Percentiles rank a stretch among this genome's conserved stretches.
Evolutionary conservation across 2,888 invertebrate species (phyloP).

Genomic region (Nasonovia ribisnigri): DNA sequence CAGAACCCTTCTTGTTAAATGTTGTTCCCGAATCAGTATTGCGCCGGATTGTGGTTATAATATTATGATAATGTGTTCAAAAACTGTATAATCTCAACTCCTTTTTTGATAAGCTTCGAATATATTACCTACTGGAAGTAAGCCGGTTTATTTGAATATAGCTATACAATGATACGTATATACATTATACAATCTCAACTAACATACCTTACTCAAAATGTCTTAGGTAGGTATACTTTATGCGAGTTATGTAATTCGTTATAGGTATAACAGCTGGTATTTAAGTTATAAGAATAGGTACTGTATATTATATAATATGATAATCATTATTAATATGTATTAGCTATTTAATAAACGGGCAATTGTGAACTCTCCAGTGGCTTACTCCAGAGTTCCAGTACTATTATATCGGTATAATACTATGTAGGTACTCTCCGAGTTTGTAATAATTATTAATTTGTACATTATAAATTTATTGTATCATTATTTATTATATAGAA

Average conservation of each 20-base stretch:
- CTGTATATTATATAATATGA: too few species aligned
- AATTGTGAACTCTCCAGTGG: too few species aligned
- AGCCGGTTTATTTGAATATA: neutral
- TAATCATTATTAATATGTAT: too few species aligned
- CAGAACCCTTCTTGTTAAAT: neutral
- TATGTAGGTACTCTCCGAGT: too few species aligned
- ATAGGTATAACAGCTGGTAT: neutral
- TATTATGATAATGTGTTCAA: neutral
- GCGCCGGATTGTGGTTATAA: neutral
- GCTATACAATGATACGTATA: neutral
- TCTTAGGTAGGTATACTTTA: too few species aligned
- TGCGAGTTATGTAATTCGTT: neutral
- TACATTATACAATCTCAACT: neutral
- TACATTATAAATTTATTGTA: too few species aligned
- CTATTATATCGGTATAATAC: too few species aligned
- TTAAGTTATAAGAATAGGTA: neutral
- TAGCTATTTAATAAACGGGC: too few species aligned
- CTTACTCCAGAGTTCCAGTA: too few species aligned
- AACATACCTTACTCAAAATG: neutral
- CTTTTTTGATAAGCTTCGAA: neutral
- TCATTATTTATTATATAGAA: too few species aligned
- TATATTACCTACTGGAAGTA: neutral
- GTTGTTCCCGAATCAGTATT: neutral
- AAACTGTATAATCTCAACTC: neutral
- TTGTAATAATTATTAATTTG: too few species aligned